Base-by-base conservation (phyloP, 1,140 invertebrate genomes). In the Trichoplusia ni region DNA sequence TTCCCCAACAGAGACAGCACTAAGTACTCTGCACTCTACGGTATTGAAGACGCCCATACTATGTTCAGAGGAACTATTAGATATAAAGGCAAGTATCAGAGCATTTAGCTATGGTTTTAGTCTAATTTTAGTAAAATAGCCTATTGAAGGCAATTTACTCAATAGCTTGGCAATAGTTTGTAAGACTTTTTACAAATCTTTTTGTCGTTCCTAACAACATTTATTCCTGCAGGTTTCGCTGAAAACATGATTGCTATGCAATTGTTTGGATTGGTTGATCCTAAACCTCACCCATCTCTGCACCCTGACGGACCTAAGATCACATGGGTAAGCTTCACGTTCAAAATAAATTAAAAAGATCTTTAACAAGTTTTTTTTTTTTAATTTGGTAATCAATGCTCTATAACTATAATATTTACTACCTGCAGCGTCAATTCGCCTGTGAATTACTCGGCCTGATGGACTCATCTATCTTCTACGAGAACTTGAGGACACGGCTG, bases 1-100 rank as follows among this genome's bases (percentile, higher is more conserved):
- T 96, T 98, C 92, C 92, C 97, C 96, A 99, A 99, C 91, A 92
- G 99, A 64, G 98, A 99, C 79, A 99, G 98, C 40, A 97, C 96
- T 0, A 92, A 94, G 7, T 99, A 99, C 82, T 93, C 94, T 1
- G 92, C 96, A 14, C 91, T 97, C 0, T 99, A 99, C 83, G 97
- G 96, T 1, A 94, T 97, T 35, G 91, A 93, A 18, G 96, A 97
- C 73, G 97, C 96, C 0, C 93, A 94, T 25, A 99, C 98, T 0
- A 92, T 99, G 68, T 88, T 99, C 8, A 91, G 99, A 47, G 98
- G 98, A 31, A 99, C 98, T 4, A 92, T 99, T 5, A 92, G 98
- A 67, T 99, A 97, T 79, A 95, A 93, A 90, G 94, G 90, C 91
- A 72, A 29, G 6, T 7, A 14, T 25, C n/a, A n/a, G n/a, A n/a